phyloP scores from a whole-genome alignment of 2,888 invertebrate genomes.

The Tenthredo notha region DNA sequence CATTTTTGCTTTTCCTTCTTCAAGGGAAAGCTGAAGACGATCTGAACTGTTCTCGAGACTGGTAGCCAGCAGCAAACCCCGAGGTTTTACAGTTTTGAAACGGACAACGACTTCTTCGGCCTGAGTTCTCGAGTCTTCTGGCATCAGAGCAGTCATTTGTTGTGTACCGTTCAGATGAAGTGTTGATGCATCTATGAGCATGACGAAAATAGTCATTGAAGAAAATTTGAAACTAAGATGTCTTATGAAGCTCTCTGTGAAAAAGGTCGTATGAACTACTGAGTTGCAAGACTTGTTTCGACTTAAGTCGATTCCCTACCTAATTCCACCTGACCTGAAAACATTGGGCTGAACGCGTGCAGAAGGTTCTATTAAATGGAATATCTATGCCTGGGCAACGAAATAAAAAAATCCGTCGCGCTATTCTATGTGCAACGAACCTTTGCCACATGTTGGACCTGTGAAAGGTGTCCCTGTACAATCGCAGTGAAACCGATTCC shows the following conservation, averaged over 20 bases:
- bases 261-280: neutral
- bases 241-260: neutral
- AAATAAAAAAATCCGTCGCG: no score
- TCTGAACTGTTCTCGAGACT: conserved; percentile 89
- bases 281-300: neutral
- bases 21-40: conserved; percentile 91
- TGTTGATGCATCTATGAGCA: conserved; percentile 89
- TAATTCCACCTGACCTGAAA: no score
- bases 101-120: conserved; percentile 94
- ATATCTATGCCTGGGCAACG: no score
- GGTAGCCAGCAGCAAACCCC: conserved; percentile 89
- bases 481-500: conserved; percentile 97
- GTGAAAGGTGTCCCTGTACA: conserved; percentile 93
- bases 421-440: conserved; percentile 77
- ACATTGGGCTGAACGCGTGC: no score
- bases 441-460: conserved; percentile 94
- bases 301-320: neutral
- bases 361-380: no score
- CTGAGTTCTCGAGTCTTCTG: conserved; percentile 89
- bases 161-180: conserved; percentile 94
- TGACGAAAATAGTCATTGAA: conserved; percentile 36
- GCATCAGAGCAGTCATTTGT: conserved; percentile 88
- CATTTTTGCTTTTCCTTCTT: conserved; percentile 90
- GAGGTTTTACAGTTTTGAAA: conserved; percentile 90
- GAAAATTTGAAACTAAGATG: neutral